Evolutionary conservation across 2,113 vertebrate species (phyloP).

Genomic region (Onychostoma macrolepis): DNA sequence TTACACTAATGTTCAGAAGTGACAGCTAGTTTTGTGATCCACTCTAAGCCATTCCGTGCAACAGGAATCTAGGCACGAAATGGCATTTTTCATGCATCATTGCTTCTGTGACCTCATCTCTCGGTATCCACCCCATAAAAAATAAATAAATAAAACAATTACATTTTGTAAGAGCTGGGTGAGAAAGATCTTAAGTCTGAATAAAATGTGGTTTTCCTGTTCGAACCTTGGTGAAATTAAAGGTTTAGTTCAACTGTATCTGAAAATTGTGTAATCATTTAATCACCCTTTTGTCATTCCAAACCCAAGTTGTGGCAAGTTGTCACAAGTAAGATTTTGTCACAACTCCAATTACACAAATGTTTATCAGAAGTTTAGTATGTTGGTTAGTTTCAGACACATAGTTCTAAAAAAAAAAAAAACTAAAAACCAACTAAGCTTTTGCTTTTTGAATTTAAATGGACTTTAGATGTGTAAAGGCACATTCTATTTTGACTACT

Average conservation of each 20-base stretch:
- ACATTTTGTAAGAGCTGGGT: neutral
- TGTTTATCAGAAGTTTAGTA: no score
- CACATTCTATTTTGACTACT: no score
- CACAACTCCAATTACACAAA: no score
- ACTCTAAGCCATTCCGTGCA: conserved; percentile 53
- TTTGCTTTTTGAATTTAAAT: no score
- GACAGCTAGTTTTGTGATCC: conserved; percentile 55
- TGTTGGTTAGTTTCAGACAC: no score
- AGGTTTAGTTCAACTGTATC: neutral
- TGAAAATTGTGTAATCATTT: neutral
- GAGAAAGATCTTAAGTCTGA: no score
- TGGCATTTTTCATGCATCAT: conserved; percentile 63
- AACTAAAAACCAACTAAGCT: no score
- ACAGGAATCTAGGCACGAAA: conserved; percentile 56
- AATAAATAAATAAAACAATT: neutral
- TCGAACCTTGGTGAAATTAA: neutral
- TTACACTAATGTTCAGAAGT: conserved; percentile 54
- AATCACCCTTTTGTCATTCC: neutral
- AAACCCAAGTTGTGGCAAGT: neutral
- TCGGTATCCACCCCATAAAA: conserved; percentile 47
- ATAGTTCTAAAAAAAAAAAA: no score
- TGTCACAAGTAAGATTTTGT: no score
- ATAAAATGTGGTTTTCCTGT: neutral
- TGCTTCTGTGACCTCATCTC: conserved; percentile 49
- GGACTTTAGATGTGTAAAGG: no score